Conservation (phyloP, 2,797 vertebrate species). For the Chromobotia macracanthus region DNA sequence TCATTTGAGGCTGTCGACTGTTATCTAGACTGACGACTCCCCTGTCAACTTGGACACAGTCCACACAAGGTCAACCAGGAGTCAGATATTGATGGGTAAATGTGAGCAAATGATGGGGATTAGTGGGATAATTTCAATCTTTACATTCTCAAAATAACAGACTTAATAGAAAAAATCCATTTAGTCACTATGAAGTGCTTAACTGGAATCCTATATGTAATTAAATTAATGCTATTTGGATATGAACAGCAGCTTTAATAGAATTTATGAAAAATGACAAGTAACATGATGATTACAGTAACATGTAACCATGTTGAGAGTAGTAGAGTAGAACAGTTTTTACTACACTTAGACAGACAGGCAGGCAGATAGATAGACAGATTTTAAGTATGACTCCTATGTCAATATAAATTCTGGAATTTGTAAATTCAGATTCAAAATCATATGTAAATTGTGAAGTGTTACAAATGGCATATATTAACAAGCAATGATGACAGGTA, state of each 20-base stretch:
- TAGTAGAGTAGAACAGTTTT: too few species aligned
- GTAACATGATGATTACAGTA: too few species aligned
- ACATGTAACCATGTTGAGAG: too few species aligned
- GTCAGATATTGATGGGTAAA: slow-evolving; percentile 9
- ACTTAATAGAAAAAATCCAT: neutral
- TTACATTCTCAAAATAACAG: neutral
- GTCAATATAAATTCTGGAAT: neutral
- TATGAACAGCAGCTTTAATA: too few species aligned
- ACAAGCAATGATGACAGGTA: neutral
- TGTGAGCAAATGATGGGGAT: neutral
- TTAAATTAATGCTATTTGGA: too few species aligned
- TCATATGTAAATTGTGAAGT: neutral
- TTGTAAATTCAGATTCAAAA: neutral
- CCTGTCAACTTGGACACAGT: slow-evolving; percentile 32
- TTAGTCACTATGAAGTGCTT: neutral
- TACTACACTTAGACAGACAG: too few species aligned
- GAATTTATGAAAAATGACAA: too few species aligned
- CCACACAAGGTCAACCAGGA: slow-evolving; percentile 29
- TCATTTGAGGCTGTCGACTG: slow-evolving; percentile 35
- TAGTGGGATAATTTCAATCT: neutral
- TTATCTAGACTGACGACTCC: slow-evolving; percentile 38
- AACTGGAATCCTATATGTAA: too few species aligned
- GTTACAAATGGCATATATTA: neutral
- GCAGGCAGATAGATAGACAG: too few species aligned
- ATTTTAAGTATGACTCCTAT: neutral